phyloP scores from a whole-genome alignment of 1,140 invertebrate genomes.

The Monomorium pharaonis region DNA sequence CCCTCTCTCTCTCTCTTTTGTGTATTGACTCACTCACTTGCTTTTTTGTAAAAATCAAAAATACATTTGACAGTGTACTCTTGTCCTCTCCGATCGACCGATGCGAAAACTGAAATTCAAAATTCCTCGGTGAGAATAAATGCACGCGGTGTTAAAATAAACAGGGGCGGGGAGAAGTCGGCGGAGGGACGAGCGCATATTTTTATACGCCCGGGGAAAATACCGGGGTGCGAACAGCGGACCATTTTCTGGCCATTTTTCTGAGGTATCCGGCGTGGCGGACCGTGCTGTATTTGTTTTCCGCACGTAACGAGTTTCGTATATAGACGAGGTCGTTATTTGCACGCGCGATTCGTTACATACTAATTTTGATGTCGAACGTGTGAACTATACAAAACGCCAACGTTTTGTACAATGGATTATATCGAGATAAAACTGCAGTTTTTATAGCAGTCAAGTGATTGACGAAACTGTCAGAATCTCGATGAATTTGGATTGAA shows the following conservation, averaged over 20 bases:
- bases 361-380: conserved; percentile 54
- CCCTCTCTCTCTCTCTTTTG: too few species aligned
- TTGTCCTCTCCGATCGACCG: conserved; percentile 4
- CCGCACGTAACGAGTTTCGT: conserved; percentile 54
- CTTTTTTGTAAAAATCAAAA: conserved; percentile 11
- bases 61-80: conserved; percentile 5
- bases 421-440: conserved; percentile 26
- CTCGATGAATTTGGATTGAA: neutral
- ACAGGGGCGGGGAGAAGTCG: conserved; percentile 35
- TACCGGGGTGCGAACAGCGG: conserved; percentile 47
- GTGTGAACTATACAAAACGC: conserved; percentile 45
- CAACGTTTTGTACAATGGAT: conserved; percentile 6
- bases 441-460: neutral
- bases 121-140: conserved; percentile 45
- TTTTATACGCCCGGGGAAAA: conserved; percentile 57
- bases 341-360: conserved; percentile 57
- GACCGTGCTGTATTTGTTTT: conserved; percentile 53
- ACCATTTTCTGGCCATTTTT: conserved; percentile 57
- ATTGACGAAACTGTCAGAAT: neutral
- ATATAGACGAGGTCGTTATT: conserved; percentile 57
- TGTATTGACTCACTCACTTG: conserved; percentile 23
- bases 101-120: conserved; percentile 36
- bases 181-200: conserved; percentile 43
- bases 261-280: conserved; percentile 47
- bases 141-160: conserved; percentile 57